Evolutionary conservation across 2,797 vertebrate species (phyloP).

Genomic region (Monodelphis domestica): DNA sequence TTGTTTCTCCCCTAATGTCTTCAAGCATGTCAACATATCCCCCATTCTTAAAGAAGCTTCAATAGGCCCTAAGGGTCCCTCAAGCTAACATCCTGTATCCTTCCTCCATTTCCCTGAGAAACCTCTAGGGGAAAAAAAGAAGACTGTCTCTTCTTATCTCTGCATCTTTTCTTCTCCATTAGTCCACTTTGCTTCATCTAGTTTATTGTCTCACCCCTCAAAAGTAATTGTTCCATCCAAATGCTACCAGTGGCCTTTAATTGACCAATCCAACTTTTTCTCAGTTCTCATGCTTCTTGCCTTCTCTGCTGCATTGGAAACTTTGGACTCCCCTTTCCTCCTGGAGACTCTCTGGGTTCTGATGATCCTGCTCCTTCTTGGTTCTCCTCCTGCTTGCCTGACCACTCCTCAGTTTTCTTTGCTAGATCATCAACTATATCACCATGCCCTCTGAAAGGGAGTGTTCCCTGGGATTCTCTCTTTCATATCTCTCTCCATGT

Average conservation of each 20-base stretch:
- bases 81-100: neutral
- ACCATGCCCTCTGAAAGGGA: neutral
- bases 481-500: too few relatives aligned
- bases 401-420: neutral
- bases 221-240: neutral
- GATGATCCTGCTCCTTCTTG: neutral
- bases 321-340: neutral
- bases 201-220: neutral
- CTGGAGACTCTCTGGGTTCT: neutral
- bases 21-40: neutral
- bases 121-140: neutral
- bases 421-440: neutral
- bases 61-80: neutral
- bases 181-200: neutral
- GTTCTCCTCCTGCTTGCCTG: neutral
- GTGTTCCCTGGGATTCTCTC: neutral
- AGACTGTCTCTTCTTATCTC: neutral
- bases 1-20: neutral
- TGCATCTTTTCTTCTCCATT: neutral
- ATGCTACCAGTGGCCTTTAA: neutral
- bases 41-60: neutral
- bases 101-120: neutral
- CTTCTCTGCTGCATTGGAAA: neutral
- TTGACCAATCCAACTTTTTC: neutral
- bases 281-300: neutral